Conservation (phyloP, 2,888 invertebrate species). For the Drosophila atripex region DNA sequence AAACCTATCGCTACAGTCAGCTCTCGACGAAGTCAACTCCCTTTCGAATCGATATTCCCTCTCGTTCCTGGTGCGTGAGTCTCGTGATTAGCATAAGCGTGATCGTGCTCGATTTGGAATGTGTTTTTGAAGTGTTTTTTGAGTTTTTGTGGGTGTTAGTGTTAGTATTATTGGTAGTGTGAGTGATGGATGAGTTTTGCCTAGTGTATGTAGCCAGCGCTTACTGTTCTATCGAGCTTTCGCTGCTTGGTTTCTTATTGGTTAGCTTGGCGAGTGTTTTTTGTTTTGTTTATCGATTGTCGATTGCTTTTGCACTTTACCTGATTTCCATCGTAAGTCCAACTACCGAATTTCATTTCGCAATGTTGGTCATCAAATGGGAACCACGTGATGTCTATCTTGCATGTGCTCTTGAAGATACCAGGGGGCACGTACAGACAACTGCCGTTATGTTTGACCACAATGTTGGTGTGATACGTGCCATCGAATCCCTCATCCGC, state of each 20-base stretch:
- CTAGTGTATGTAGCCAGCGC: slow-evolving; percentile 44
- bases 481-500: slow-evolving; percentile 99
- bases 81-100: slow-evolving; percentile 52
- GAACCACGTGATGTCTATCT: slow-evolving; percentile 99
- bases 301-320: slow-evolving; percentile 85
- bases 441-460: slow-evolving; percentile 98
- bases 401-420: slow-evolving; percentile 99
- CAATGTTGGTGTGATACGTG: slow-evolving; percentile 99
- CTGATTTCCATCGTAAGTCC: slow-evolving; percentile 99
- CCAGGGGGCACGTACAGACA: slow-evolving; percentile 99
- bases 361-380: slow-evolving; percentile 99
- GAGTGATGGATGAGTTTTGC: slow-evolving; percentile 23
- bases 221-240: slow-evolving; percentile 44
- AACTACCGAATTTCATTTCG: slow-evolving; percentile 99
- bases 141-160: not conserved
- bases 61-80: slow-evolving; percentile 41
- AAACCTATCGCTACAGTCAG: slow-evolving; percentile 33
- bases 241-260: slow-evolving; percentile 36
- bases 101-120: slow-evolving; percentile 42
- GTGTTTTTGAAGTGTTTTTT: slow-evolving; percentile 12
- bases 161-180: slow-evolving; percentile 17
- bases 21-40: slow-evolving; percentile 21
- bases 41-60: slow-evolving; percentile 8
- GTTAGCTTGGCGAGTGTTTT: slow-evolving; percentile 30
- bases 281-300: slow-evolving; percentile 47